Evolutionary conservation across 2,113 vertebrate species (phyloP), one percentile per base, ranked within the genome.

Genomic region (Antechinus flavipes): DNA sequence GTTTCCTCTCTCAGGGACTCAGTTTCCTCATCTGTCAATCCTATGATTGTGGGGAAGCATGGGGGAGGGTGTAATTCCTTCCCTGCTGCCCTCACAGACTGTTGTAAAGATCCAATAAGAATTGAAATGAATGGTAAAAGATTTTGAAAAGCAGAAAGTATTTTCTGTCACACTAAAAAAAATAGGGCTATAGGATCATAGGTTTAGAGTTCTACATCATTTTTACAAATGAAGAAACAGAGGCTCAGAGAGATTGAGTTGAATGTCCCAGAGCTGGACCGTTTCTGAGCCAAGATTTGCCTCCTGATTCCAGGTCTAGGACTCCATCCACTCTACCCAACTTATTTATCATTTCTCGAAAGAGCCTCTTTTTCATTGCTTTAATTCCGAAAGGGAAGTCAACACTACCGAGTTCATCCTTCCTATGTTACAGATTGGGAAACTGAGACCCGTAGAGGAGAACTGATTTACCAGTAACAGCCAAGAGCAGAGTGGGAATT

Each of bases 161-260:
- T n/a, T 19, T 76, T 76, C 35, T 30, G 30, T 35, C 12, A 35
- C 1, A 68, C 58, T 68, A 14, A 68, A 14, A 68, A 68, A 68
- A n/a, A 2, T 25, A 49, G 35, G 35, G 1, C 1, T 76, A 35
- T 76, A 19, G 61, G 35, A 19, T n/a, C 14, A 76, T 22, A n/a
- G 16, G 19, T 42, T 22, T 76, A 42, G 35, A 16, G 35, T 19
- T 76, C 5, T 22, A 22, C 12, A 68, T 35, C 61, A 35, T 90
- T 56, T 56, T 76, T 93, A 49, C 0, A 89, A 54, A 92, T 30
- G 50, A 54, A 47, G 91, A 96, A 52, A 95, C 26, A 19, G 94
- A 97, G 89, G 93, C 42, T 52, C 23, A 8, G 2, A 27, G 50
- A 10, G 9, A 8, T 26, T 61, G 10, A 61, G 26, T 11, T 61